phyloP scores from a whole-genome alignment of 2,797 vertebrate genomes.

The Sebastes matsubarae region DNA sequence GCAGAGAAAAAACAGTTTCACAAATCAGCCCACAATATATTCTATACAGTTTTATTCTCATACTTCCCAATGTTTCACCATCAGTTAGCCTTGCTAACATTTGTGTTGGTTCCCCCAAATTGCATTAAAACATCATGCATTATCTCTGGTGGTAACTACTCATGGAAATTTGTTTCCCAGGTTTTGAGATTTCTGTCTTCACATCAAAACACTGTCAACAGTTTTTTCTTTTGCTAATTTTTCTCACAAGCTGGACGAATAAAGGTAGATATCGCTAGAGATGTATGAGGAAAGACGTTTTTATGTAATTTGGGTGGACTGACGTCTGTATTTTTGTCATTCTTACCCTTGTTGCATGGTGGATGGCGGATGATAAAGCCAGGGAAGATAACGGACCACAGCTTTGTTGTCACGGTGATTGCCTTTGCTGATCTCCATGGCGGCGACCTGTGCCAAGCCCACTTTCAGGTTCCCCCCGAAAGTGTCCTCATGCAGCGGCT shows the following conservation, averaged over 20 bases:
- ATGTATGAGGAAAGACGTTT: background rate
- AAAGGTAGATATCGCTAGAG: background rate
- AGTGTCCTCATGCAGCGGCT: constrained; percentile 97
- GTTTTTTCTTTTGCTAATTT: background rate
- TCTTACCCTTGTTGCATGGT: constrained; percentile 98
- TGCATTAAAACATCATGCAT: background rate
- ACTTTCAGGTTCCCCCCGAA: constrained; percentile 99
- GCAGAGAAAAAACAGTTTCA: constrained; percentile 24
- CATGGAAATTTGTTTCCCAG: background rate
- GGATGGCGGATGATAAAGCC: constrained; percentile 98
- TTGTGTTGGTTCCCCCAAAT: background rate
- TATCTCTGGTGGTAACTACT: background rate
- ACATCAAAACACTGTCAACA: background rate
- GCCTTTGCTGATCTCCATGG: constrained; percentile 98
- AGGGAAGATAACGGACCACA: constrained; percentile 94
- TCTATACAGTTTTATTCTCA: background rate
- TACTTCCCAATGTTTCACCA: background rate
- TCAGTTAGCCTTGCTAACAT: background rate
- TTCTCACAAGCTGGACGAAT: background rate
- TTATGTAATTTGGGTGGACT: background rate
- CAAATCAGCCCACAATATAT: background rate
- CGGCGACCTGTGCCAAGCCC: constrained; percentile 95
- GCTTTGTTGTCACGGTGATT: constrained; percentile 99
- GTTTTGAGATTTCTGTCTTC: background rate
- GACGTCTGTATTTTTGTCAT: background rate